Percentiles rank a stretch among this genome's conserved stretches.
phyloP scores from a whole-genome alignment of 2,113 vertebrate genomes.

The Malurus alboscapulatus region DNA sequence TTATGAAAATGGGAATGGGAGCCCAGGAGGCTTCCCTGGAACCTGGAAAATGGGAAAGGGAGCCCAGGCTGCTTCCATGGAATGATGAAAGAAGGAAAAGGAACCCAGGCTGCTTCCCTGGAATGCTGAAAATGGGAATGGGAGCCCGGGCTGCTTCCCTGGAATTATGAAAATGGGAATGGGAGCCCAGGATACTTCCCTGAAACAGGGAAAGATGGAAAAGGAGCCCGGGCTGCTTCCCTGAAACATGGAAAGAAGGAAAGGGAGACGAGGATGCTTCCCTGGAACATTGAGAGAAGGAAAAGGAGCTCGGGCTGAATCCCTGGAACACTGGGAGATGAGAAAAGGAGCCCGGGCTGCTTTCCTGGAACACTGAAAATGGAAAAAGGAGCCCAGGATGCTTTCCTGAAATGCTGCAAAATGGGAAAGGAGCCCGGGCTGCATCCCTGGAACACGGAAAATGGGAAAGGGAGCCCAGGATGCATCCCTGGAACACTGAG shows the following conservation, averaged over 20 bases:
- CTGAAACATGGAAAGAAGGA: too few species aligned
- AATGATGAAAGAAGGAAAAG: too few species aligned
- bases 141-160: not conserved
- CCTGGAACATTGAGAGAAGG: too few species aligned
- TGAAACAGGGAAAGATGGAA: not conserved
- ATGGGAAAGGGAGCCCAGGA: too few species aligned
- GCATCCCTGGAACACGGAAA: too few species aligned
- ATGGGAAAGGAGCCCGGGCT: not conserved
- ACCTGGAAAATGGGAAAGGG: too few species aligned
- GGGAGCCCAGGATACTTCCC: not conserved
- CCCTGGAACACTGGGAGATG: not conserved
- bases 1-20: not conserved
- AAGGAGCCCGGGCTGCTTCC: not conserved
- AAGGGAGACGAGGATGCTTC: too few species aligned
- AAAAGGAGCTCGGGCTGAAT: too few species aligned
- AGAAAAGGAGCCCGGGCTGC: too few species aligned
- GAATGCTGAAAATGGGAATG: rapidly evolving
- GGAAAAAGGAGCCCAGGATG: too few species aligned
- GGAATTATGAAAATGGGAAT: too few species aligned
- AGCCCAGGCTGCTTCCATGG: not conserved
- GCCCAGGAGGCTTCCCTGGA: not conserved
- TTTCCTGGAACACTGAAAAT: not conserved
- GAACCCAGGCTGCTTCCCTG: not conserved
- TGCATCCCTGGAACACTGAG: too few species aligned
- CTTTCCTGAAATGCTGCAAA: not conserved